Base-by-base conservation (phyloP, 2,797 vertebrate species). In the Xyrichtys novacula region DNA sequence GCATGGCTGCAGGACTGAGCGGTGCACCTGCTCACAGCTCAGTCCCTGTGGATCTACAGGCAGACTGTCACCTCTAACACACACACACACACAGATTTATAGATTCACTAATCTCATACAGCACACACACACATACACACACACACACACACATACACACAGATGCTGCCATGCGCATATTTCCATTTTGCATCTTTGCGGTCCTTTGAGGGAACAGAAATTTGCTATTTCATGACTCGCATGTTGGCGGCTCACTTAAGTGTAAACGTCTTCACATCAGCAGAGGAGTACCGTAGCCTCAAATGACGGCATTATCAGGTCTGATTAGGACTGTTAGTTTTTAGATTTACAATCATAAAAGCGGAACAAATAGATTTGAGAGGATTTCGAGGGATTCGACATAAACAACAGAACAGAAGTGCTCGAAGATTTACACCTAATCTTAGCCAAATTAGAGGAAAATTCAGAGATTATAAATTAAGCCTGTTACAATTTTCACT, bases 21-120 rank as follows among this genome's bases (percentile, higher is more conserved):
- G 58, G 68, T 81, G 74, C 87, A 91, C 85, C 88, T 91, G 88
- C 81, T 89, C 68, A 70, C 55, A 43, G 78, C 46, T 65, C 57
- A 46, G 79, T 84, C 80, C 86, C 83, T 68, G 74, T 62, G 64
- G 83, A 74, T 81, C 69, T 16, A 64, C 59, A 69, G 54, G 48
- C 77, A 73, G 70, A 76, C 63, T 55, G 81, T 79, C 86, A 81
- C 57, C 52, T 42, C 64, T 42, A 69, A 63, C 74, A 48, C 38
- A 31, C 36, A 73, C 25, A 65, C 48, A 50, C 44, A 55, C 19
- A n/a, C n/a, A n/a, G n/a, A n/a, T n/a, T n/a, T n/a, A n/a, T n/a
- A n/a, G n/a, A 12, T 32, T 43, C 12, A 48, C 58, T 52, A 26
- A 59, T 70, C 26, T 17, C n/a, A 67, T 49, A 46, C 49, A 56